Base-by-base conservation (phyloP, 2,113 vertebrate species). In the Glaucidium brasilianum region DNA sequence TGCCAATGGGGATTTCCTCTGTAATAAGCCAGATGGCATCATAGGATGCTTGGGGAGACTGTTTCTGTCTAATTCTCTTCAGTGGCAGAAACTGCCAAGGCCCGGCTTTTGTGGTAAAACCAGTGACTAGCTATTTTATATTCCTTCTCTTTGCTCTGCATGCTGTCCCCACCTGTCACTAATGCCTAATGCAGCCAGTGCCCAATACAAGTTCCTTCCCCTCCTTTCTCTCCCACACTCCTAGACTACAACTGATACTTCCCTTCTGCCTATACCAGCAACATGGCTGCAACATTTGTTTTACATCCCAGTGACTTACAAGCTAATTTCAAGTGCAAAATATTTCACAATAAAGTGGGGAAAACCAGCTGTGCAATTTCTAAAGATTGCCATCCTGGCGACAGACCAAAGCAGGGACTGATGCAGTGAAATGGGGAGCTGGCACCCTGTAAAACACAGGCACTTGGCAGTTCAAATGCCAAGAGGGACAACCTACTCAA, bases 21-120 rank as follows among this genome's bases (percentile, higher is more conserved):
- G 82, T 96, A 97, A 97, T 96, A 97, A 97, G 96, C 96, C 97
- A 97, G 96, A 97, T 97, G 97, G 97, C 97, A 97, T 96, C 93
- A 96, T 91, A 95, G 91, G 94, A 96, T 97, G 95, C 91, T 96
- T 63, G 63, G 93, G 96, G 95, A 97, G 92, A 72, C 72, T 88
- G 87, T 90, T 95, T 93, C 96, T 97, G 94, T 88, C 88, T 96
- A 93, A 96, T 97, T 97, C 90, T 96, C 92, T 75, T 92, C 95
- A 92, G 75, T 6, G 66, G 66, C 94, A 96, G 87, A 94, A 97
- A 95, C 58, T 95, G 95, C 95, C 93, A 94, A 96, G 59, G 91
- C 63, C 71, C 27, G n/a, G 95, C 78, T 95, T 96, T 97, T 97
- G 91, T 97, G 89, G 77, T 25, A 89, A 94, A 96, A 88, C 62